Evolutionary conservation across 2,888 invertebrate species (phyloP).

Genomic region (Adelphocoris suturalis): DNA sequence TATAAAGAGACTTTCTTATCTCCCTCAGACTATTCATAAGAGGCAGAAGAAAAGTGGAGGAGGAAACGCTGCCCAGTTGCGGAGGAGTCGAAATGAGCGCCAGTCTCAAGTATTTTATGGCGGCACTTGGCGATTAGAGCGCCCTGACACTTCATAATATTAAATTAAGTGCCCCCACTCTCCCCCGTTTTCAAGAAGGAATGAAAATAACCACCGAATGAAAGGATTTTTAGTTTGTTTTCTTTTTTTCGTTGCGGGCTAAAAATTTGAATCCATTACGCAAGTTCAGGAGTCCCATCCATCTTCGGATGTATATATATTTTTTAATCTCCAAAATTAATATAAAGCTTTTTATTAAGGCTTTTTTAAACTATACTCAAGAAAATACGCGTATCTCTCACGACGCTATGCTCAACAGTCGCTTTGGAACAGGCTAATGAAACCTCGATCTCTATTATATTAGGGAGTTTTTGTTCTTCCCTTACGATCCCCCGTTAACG

Average conservation of each 20-base stretch:
- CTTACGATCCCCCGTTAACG: too few species aligned
- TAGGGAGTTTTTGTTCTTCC: too few species aligned
- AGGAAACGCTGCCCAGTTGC: constrained; percentile 9
- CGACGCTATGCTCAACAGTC: too few species aligned
- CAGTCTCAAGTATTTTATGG: constrained; percentile 56
- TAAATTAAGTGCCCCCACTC: constrained; percentile 54
- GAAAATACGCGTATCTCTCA: too few species aligned
- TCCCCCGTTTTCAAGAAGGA: background rate
- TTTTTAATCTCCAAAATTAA: too few species aligned
- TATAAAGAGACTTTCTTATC: constrained; percentile 65
- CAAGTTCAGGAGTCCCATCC: background rate
- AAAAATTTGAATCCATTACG: constrained; percentile 1
- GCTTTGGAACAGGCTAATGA: too few species aligned
- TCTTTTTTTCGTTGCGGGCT: background rate
- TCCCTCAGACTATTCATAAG: constrained; percentile 61
- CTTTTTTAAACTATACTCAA: too few species aligned
- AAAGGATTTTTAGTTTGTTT: background rate
- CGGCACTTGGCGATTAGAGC: constrained; percentile 47
- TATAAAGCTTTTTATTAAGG: too few species aligned
- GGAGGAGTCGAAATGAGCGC: constrained; percentile 40
- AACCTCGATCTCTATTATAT: too few species aligned
- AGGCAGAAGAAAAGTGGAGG: constrained; percentile 25
- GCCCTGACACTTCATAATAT: constrained; percentile 63
- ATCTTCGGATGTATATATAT: too few species aligned
- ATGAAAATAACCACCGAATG: constrained; percentile 10